A percentile compares a stretch with the other conserved stretches of the same genome.
Evolutionary conservation across 2,888 invertebrate genomes (phyloP).

Genomic region (Hermodice carunculata): DNA sequence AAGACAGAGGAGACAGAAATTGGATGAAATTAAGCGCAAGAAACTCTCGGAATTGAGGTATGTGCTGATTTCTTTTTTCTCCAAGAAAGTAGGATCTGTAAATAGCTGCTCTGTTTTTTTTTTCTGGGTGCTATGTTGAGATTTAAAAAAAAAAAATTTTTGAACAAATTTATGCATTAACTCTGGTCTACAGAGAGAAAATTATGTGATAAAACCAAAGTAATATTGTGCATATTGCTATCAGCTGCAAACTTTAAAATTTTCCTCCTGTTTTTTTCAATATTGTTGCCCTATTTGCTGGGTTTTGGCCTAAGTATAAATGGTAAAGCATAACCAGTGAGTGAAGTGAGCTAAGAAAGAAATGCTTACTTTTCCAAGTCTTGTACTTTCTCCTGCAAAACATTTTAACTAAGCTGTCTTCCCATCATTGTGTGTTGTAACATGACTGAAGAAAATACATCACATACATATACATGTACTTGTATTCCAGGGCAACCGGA

Average conservation of each 20-base stretch:
- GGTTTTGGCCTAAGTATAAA: too few relatives aligned
- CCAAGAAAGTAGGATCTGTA: not conserved
- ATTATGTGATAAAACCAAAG: too few relatives aligned
- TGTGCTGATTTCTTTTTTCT: not conserved
- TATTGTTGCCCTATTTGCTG: too few relatives aligned
- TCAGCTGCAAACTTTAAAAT: too few relatives aligned
- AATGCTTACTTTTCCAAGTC: too few relatives aligned
- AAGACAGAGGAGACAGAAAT: slow-evolving; percentile 54
- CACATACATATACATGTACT: not conserved
- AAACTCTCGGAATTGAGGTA: slow-evolving; percentile 68
- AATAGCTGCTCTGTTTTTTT: not conserved
- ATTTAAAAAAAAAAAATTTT: not conserved
- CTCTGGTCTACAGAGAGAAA: not conserved
- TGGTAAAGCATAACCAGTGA: too few relatives aligned
- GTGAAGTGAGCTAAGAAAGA: too few relatives aligned
- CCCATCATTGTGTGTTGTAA: too few relatives aligned
- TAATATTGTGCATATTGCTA: too few relatives aligned
- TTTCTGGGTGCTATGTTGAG: not conserved
- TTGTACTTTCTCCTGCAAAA: too few relatives aligned
- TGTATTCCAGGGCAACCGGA: slow-evolving; percentile 13
- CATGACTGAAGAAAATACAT: not conserved
- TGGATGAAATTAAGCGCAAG: slow-evolving; percentile 68
- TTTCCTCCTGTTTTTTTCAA: too few relatives aligned
- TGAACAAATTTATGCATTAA: not conserved
- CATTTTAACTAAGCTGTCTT: too few relatives aligned